Percentiles rank a stretch among this genome's conserved stretches.
Conservation (phyloP, 2,113 vertebrate genomes). For the Patagioenas fasciata region DNA sequence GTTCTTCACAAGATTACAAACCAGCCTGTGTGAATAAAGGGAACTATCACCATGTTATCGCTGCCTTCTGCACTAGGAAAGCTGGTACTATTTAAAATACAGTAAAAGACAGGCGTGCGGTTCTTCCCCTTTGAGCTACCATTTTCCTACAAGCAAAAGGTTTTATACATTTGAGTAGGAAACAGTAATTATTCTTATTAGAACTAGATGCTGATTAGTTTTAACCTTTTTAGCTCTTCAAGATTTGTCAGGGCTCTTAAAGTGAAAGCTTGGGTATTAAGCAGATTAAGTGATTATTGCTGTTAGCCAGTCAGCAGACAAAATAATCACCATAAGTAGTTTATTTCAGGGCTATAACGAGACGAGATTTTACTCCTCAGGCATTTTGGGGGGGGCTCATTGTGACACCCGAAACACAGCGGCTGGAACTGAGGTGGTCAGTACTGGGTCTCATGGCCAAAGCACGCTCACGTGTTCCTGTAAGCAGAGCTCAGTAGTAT, state of each 20-base stretch:
- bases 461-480: not conserved
- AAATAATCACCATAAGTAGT: constrained; percentile 79
- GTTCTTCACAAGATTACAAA: not conserved
- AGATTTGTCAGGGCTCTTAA: constrained; percentile 63
- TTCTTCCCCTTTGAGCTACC: not conserved
- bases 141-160: constrained; percentile 7
- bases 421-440: not conserved
- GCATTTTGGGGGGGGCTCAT: not conserved
- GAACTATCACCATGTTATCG: not conserved
- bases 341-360: constrained; percentile 69
- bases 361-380: constrained; percentile 42
- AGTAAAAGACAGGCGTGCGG: not conserved
- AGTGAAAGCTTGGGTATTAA: constrained; percentile 72
- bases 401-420: not conserved
- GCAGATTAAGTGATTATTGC: constrained; percentile 78
- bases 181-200: constrained; percentile 63
- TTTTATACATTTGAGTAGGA: constrained; percentile 44
- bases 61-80: not conserved
- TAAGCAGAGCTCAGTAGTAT: constrained; percentile 1
- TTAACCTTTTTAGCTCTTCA: constrained; percentile 66
- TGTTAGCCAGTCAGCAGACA: constrained; percentile 78
- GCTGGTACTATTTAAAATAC: not conserved
- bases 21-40: not conserved
- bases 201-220: constrained; percentile 54
- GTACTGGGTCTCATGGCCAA: not conserved